Percentiles rank a stretch among this genome's conserved stretches.
Evolutionary conservation across 2,888 invertebrate genomes (phyloP).

Genomic region (Clanis bilineata): DNA sequence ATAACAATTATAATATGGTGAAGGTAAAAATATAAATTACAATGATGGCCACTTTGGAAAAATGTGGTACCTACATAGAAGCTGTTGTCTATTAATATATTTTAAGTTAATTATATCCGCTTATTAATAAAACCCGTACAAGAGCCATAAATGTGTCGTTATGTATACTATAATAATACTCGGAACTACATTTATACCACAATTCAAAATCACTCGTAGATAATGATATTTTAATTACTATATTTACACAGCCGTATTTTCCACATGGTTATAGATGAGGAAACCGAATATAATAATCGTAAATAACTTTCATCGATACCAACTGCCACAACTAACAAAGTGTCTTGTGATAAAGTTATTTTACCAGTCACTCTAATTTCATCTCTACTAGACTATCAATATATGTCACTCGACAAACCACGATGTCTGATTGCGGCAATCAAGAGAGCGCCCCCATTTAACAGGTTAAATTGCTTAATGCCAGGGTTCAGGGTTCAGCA

Average conservation of each 20-base stretch:
- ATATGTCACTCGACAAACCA: constrained; percentile 17
- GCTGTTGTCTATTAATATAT: no score
- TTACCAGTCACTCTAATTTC: not conserved
- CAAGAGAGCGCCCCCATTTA: constrained; percentile 39
- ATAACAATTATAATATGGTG: no score
- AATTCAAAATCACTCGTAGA: not conserved
- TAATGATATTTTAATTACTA: not conserved
- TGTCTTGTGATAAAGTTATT: not conserved
- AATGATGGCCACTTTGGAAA: no score
- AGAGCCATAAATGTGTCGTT: no score
- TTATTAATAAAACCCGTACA: no score
- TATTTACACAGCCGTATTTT: not conserved
- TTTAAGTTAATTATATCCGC: no score
- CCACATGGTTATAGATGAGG: not conserved
- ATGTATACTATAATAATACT: not conserved
- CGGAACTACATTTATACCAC: not conserved
- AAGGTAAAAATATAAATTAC: no score
- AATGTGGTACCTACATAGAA: no score
- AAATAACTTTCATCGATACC: not conserved
- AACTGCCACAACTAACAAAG: not conserved
- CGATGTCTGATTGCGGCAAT: constrained; percentile 43
- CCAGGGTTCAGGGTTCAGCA: constrained; percentile 61
- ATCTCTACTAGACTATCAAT: constrained; percentile 8
- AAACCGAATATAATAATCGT: not conserved
- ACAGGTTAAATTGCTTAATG: constrained; percentile 71